Conservation (phyloP, 2,888 invertebrate species). For the Trachelus tabidus region DNA sequence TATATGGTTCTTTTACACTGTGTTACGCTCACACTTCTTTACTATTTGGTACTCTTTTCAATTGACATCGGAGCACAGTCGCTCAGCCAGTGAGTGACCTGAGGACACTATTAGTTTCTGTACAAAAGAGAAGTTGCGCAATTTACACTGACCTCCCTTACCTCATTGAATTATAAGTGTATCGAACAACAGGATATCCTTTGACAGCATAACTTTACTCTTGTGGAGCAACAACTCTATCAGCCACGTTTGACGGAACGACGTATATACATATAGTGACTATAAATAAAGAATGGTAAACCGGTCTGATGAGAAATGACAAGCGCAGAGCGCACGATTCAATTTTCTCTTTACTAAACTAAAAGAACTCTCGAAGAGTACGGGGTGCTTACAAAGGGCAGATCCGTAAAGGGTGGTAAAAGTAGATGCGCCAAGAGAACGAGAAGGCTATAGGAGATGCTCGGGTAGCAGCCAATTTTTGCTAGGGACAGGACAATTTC, state of each 20-base stretch:
- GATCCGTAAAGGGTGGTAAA: background rate
- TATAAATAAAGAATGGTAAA: background rate
- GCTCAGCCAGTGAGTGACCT: no score
- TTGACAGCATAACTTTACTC: background rate
- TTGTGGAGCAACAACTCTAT: background rate
- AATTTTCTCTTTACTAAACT: constrained; percentile 25
- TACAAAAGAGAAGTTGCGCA: background rate
- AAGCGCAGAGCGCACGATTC: constrained; percentile 5
- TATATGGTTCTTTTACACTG: background rate
- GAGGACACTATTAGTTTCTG: background rate
- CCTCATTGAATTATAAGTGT: background rate
- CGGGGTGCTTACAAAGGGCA: background rate
- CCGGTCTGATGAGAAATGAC: background rate
- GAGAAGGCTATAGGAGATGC: constrained; percentile 1
- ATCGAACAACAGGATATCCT: background rate
- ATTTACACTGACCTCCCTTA: background rate
- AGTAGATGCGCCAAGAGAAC: background rate
- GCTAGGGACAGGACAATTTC: constrained; percentile 42
- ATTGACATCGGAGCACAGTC: background rate
- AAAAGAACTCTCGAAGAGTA: background rate
- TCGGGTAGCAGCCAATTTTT: constrained; percentile 30
- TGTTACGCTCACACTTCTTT: background rate
- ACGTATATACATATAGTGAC: background rate
- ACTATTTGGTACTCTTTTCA: background rate
- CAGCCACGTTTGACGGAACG: background rate